Evolutionary conservation across 2,113 vertebrate genomes (phyloP).

Genomic region (Saccopteryx bilineata): DNA sequence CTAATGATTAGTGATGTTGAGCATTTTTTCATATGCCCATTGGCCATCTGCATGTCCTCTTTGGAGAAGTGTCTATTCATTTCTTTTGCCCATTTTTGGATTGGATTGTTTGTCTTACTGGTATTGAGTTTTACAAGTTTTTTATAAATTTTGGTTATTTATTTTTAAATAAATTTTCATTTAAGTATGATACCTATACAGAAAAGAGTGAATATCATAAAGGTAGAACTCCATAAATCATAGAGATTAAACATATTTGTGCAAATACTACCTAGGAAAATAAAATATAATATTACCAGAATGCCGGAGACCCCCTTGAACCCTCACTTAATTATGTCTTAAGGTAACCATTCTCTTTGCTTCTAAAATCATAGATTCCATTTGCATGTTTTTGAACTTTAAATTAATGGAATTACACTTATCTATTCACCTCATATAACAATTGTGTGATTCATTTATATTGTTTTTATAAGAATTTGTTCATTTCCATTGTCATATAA

Average conservation of each 20-base stretch:
- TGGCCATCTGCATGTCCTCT: too few species aligned
- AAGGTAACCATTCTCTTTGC: background rate
- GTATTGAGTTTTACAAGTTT: too few species aligned
- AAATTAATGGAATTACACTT: background rate
- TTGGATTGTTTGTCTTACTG: too few species aligned
- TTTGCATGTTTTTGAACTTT: constrained; percentile 23
- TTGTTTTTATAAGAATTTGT: background rate
- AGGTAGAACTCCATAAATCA: background rate
- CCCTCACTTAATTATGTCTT: background rate
- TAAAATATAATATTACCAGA: background rate
- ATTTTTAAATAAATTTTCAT: constrained; percentile 37
- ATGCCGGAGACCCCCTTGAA: background rate
- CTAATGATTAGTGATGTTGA: too few species aligned
- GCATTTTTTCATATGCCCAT: too few species aligned
- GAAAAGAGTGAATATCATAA: background rate
- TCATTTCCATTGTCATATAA: background rate
- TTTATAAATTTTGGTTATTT: too few species aligned
- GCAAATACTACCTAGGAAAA: background rate
- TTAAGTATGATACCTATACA: background rate
- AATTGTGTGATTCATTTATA: background rate
- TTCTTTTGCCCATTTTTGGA: too few species aligned
- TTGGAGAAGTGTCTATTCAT: too few species aligned
- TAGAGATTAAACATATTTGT: background rate
- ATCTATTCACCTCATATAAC: background rate
- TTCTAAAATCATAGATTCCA: background rate